phyloP scores from a whole-genome alignment of 2,888 invertebrate species.

The Clostera curtula region DNA sequence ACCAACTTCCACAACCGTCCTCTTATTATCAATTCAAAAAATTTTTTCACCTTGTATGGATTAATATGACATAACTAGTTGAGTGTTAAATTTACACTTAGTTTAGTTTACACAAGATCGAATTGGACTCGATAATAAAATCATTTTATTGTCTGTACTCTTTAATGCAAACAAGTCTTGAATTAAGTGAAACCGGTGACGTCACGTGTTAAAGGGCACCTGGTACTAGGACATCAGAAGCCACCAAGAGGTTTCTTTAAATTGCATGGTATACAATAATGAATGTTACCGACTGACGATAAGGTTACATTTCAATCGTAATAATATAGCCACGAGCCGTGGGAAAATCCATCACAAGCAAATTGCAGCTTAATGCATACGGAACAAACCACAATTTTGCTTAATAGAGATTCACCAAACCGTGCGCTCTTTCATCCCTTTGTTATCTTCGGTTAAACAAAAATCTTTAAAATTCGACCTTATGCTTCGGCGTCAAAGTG shows the following conservation, averaged over 20 bases:
- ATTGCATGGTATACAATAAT: constrained; percentile 6
- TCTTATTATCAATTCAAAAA: too few species aligned
- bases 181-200: constrained; percentile 35
- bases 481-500: background rate
- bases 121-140: too few species aligned
- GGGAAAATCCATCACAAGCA: background rate
- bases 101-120: too few species aligned
- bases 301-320: constrained; percentile 7
- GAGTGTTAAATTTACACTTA: too few species aligned
- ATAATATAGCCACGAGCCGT: constrained; percentile 1
- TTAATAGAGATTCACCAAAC: background rate
- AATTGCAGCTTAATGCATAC: constrained; percentile 8
- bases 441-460: background rate
- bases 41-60: too few species aligned
- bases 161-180: too few species aligned
- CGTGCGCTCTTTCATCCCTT: constrained; percentile 7
- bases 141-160: too few species aligned
- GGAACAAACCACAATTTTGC: constrained; percentile 5
- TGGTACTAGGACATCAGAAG: constrained; percentile 44
- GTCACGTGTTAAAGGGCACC: constrained; percentile 62
- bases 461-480: constrained; percentile 9
- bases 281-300: constrained; percentile 1
- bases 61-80: too few species aligned
- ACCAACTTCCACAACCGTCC: too few species aligned
- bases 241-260: constrained; percentile 19